These are phyloP conservation scores for Labeo catla DNA, from an alignment of 2,113 vertebrate genomes.

Conservation along the genomic window DNA sequence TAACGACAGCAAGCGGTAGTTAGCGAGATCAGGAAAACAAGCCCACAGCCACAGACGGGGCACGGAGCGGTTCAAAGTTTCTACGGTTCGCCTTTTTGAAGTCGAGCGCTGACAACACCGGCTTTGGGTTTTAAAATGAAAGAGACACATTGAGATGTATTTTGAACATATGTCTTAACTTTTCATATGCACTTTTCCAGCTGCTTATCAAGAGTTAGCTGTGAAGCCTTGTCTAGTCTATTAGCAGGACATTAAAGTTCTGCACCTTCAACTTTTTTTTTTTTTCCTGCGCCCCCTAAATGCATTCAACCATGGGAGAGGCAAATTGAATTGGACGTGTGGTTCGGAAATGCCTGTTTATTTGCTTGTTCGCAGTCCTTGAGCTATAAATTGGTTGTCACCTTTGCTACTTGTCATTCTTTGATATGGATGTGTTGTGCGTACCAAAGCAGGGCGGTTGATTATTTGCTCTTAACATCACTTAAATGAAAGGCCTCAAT, in stretches of 20 bases:
- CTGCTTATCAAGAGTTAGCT: not conserved
- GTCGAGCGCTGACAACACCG: conserved; percentile 61
- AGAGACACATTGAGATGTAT: conserved; percentile 51
- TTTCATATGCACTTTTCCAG: conserved; percentile 17
- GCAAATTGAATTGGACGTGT: conserved; percentile 72
- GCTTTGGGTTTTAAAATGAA: conserved; percentile 58
- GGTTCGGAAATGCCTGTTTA: conserved; percentile 71
- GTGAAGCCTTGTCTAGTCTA: conserved; percentile 24
- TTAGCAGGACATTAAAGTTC: conserved; percentile 70
- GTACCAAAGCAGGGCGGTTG: conserved; percentile 62
- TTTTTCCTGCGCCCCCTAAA: conserved; percentile 50
- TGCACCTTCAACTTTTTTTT: conserved; percentile 62
- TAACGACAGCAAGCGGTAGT: conserved; percentile 61
- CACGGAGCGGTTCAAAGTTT: conserved; percentile 72
- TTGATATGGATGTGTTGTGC: conserved; percentile 60
- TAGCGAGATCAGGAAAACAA: conserved; percentile 60
- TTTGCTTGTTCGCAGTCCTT: conserved; percentile 75
- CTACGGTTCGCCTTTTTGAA: conserved; percentile 54
- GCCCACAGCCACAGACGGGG: conserved; percentile 48
- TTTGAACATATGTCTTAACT: conserved; percentile 51
- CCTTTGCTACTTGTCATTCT: conserved; percentile 73
- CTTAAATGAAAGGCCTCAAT: conserved; percentile 65
- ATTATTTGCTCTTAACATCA: conserved; percentile 75
- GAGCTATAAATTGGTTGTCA: conserved; percentile 79
- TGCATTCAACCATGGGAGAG: conserved; percentile 68